phyloP scores from a whole-genome alignment of 2,113 vertebrate species.

The Syrmaticus mikado region DNA sequence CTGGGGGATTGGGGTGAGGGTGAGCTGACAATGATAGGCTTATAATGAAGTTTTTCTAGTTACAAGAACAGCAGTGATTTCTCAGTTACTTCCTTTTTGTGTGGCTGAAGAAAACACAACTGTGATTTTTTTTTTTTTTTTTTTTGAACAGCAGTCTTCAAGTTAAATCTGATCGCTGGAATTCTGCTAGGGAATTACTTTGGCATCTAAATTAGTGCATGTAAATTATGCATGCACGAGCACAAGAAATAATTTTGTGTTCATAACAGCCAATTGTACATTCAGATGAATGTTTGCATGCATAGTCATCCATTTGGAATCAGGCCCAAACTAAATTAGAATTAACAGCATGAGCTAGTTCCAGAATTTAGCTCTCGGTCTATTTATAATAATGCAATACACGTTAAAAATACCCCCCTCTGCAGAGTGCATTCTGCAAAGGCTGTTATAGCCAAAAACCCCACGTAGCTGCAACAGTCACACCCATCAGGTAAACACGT shows the following conservation, averaged over 20 bases:
- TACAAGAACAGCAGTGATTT: not conserved
- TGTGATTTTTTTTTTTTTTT: not conserved
- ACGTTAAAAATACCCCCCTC: not conserved
- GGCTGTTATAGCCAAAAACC: not conserved
- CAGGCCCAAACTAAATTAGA: slow-evolving; percentile 29
- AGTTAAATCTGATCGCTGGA: not conserved
- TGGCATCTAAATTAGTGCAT: not conserved
- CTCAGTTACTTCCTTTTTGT: not conserved
- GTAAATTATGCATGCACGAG: slow-evolving; percentile 47
- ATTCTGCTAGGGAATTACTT: slow-evolving; percentile 24
- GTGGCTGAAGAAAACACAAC: not conserved
- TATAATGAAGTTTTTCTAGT: not conserved
- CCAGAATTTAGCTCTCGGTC: slow-evolving; percentile 15
- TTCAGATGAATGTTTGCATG: slow-evolving; percentile 11
- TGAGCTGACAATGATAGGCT: not conserved
- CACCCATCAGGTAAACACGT: not conserved
- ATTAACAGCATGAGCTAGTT: slow-evolving; percentile 29
- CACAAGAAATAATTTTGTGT: slow-evolving; percentile 41
- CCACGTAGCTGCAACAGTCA: accelerated
- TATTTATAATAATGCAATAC: slow-evolving; percentile 15
- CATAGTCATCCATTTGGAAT: slow-evolving; percentile 51
- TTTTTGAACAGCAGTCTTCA: not conserved
- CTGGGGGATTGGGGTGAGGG: not conserved
- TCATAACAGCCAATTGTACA: slow-evolving; percentile 45
- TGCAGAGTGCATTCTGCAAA: not conserved